phyloP scores from a whole-genome alignment of 2,797 vertebrate genomes.

The Psittacula derbiana region DNA sequence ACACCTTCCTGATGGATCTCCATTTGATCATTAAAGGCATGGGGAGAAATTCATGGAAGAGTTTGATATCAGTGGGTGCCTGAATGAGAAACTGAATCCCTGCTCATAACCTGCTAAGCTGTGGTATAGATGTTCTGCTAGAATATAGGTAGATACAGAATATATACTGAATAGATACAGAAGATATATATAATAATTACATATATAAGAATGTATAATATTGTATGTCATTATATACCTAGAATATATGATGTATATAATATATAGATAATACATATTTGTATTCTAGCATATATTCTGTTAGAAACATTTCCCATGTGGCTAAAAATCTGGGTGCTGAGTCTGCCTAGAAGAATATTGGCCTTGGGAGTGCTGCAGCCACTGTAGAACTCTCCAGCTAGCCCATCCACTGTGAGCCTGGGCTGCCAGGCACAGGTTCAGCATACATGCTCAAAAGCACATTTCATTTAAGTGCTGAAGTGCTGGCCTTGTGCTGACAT shows the following conservation, averaged over 20 bases:
- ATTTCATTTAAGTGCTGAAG: background rate
- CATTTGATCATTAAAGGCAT: rapidly evolving
- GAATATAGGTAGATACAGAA: background rate
- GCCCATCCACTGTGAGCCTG: no score
- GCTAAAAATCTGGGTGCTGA: background rate
- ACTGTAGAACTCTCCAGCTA: rapidly evolving
- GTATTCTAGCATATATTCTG: background rate
- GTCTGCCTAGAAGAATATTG: background rate
- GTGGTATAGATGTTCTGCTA: background rate
- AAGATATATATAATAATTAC: background rate
- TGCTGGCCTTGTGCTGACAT: no score
- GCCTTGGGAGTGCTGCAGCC: rapidly evolving
- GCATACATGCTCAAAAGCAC: rapidly evolving
- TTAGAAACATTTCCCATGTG: background rate
- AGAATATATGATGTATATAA: background rate
- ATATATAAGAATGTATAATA: background rate
- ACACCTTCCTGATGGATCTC: background rate
- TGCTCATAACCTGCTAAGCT: background rate
- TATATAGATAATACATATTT: background rate
- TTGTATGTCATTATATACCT: background rate
- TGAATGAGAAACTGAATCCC: background rate
- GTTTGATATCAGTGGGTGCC: background rate
- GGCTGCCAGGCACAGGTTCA: background rate
- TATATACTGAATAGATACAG: background rate
- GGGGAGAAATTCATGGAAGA: background rate